Base-by-base conservation (phyloP, 2,888 invertebrate genomes). In the Coelopa pilipes region DNA sequence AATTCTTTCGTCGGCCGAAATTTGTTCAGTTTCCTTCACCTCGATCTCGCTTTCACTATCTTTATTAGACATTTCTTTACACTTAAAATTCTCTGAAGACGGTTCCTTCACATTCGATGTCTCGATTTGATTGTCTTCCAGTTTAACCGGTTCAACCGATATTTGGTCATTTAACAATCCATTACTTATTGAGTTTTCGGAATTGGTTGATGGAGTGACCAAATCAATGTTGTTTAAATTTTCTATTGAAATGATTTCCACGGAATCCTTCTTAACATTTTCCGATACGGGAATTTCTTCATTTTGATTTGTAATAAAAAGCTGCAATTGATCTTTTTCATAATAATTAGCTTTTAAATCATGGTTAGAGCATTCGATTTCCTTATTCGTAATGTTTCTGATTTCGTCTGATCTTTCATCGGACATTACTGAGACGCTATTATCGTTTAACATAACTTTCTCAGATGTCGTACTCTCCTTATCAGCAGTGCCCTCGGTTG, bases 161-260 rank as follows among this genome's bases (percentile, higher is more conserved):
- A 34, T 34, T 34, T 7, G 34, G 34, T 34, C 34, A 34, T 2
- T 34, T 34, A 34, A 34, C 34, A 34, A 7, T 4, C 4, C 34
- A 34, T 34, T 34, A 4, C 4, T 4, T 34, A 7, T 19, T 11
- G 21, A 50, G 45, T 13, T 66, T 15, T 24, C n/a, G 1, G 24
- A 3, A 19, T 69, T 34, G 17, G 24, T 63, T 19, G 60, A 19
- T 19, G 50, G 17, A 45, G 55, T 45, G 15, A 65, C n/a, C 34
- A 71, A 55, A 7, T 71, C 71, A 53, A 63, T 62, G 1, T 50
- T 49, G 13, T 62, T 19, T 13, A 71, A 19, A 47, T 71, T 62
- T 62, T 69, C 17, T 21, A 57, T 50, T 49, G 67, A 68, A 49
- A 70, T 50, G 1, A 46, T 57, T 65, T 66, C 57, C 10, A 5